A percentile compares a stretch with the other conserved stretches of the same genome.
Conservation (phyloP, 64 coral and sea anemone species). For the Montipora efflorescens region DNA sequence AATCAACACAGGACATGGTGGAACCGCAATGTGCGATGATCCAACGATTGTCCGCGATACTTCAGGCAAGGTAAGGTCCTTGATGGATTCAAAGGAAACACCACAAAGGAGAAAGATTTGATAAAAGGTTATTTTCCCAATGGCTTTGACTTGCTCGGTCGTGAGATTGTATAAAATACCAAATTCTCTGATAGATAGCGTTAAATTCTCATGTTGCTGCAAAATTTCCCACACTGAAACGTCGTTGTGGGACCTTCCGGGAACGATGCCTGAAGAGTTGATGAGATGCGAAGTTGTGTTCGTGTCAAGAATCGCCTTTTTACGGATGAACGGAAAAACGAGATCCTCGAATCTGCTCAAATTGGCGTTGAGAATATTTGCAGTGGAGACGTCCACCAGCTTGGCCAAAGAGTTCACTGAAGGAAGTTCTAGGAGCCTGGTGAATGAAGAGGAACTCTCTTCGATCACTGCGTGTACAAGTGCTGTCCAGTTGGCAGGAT, state of each 20-base stretch:
- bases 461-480: too few relatives aligned
- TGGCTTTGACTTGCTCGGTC: slow-evolving; percentile 51
- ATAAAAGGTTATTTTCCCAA: slow-evolving; percentile 43
- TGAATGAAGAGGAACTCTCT: too few relatives aligned
- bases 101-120: slow-evolving; percentile 68
- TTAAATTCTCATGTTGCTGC: background rate
- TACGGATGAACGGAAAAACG: slow-evolving; percentile 26
- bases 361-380: slow-evolving; percentile 22
- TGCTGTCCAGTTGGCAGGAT: too few relatives aligned
- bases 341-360: slow-evolving; percentile 46
- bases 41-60: slow-evolving; percentile 32
- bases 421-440: too few relatives aligned
- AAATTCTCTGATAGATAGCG: slow-evolving; percentile 53
- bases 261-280: slow-evolving; percentile 13
- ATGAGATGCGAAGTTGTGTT: slow-evolving; percentile 63
- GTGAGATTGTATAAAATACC: slow-evolving; percentile 76
- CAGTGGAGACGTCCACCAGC: background rate
- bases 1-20: slow-evolving; percentile 58
- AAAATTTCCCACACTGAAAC: slow-evolving; percentile 1
- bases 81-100: slow-evolving; percentile 12
- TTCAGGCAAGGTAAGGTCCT: slow-evolving; percentile 40
- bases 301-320: slow-evolving; percentile 54
- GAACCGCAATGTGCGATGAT: background rate
- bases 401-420: too few relatives aligned
- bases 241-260: background rate